phyloP scores from a whole-genome alignment of 2,888 invertebrate species.

The Ennomos quercinarius region DNA sequence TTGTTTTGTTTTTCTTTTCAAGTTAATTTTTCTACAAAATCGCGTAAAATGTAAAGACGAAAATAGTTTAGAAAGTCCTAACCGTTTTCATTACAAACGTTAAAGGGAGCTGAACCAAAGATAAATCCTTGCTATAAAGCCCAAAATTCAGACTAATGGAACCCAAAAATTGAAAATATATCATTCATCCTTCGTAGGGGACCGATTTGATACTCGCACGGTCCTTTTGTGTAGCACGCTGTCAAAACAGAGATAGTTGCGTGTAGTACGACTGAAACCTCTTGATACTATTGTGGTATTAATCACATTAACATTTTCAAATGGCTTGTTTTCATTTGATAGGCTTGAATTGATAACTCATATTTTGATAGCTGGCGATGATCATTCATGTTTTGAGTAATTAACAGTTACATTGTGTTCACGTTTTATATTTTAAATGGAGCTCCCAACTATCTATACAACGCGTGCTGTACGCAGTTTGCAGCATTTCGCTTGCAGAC shows the following conservation, averaged over 20 bases:
- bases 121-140: constrained; percentile 71
- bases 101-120: constrained; percentile 33
- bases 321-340: constrained; percentile 9
- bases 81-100: constrained; percentile 4
- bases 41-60: constrained; percentile 9
- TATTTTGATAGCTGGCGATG: too few relatives aligned
- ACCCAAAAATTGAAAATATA: constrained; percentile 82
- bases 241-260: constrained; percentile 76
- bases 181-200: constrained; percentile 68
- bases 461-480: too few relatives aligned
- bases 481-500: too few relatives aligned
- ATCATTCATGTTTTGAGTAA: too few relatives aligned
- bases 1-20: too few relatives aligned
- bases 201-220: constrained; percentile 62
- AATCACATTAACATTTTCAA: constrained; percentile 18
- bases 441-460: too few relatives aligned
- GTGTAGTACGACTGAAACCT: constrained; percentile 48
- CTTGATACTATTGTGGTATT: constrained; percentile 51
- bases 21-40: background rate
- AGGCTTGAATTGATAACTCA: background rate
- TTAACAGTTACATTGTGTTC: too few relatives aligned
- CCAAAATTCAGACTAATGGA: constrained; percentile 66
- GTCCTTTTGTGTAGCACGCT: constrained; percentile 66
- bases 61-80: constrained; percentile 15
- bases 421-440: too few relatives aligned